phyloP scores from a whole-genome alignment of 2,113 vertebrate genomes.

The Plotosus lineatus region DNA sequence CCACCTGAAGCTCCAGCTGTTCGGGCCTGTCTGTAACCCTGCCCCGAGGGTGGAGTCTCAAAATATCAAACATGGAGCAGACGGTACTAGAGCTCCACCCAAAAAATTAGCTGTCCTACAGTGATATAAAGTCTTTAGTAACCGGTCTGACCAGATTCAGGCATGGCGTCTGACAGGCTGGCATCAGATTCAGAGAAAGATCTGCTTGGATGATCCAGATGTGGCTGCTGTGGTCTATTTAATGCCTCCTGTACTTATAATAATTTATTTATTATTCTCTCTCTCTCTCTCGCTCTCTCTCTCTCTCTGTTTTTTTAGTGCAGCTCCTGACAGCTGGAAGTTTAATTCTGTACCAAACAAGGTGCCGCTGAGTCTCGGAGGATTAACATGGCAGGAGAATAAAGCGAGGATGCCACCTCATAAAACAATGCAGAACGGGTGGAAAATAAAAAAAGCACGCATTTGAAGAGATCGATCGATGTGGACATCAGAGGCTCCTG shows the following conservation, averaged over 20 bases:
- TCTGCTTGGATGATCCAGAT: conserved; percentile 4
- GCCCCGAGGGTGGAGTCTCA: conserved; percentile 1
- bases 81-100: not conserved
- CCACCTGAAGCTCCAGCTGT: conserved; percentile 44
- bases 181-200: not conserved
- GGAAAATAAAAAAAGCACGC: not conserved
- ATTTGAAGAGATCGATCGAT: conserved; percentile 34
- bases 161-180: not conserved
- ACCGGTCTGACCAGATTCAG: not conserved
- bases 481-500: not conserved
- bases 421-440: conserved; percentile 17
- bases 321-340: conserved; percentile 45
- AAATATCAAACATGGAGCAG: not conserved
- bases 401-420: conserved; percentile 42
- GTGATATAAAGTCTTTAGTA: not conserved
- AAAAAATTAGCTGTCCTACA: not conserved
- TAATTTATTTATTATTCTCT: not conserved
- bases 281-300: not conserved
- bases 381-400: conserved; percentile 40
- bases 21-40: not conserved
- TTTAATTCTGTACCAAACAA: conserved; percentile 45
- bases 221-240: conserved; percentile 17
- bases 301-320: conserved; percentile 5
- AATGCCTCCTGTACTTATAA: conserved; percentile 9
- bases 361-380: conserved; percentile 48